A percentile compares a stretch with the other conserved stretches of the same genome.
These are phyloP conservation scores for Lepisosteus oculatus DNA, from an alignment of 2,113 vertebrate genomes.

Conservation along the genomic window DNA sequence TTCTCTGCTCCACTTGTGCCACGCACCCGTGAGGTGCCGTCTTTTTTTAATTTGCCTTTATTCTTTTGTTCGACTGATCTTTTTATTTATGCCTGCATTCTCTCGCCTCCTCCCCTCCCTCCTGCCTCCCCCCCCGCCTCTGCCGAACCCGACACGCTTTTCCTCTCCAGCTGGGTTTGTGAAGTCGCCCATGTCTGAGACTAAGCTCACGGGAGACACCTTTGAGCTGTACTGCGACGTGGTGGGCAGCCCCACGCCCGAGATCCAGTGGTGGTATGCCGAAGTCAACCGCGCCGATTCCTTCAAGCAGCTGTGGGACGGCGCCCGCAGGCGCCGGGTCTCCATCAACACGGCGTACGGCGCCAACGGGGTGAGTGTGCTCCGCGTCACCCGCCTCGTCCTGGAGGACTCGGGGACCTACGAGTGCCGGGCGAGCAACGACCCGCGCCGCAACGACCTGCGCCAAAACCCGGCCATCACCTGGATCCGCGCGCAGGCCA, in stretches of 20 bases:
- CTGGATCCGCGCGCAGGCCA: slow-evolving; percentile 99
- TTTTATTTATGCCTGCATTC: slow-evolving; percentile 38
- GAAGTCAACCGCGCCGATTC: slow-evolving; percentile 96
- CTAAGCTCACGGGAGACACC: slow-evolving; percentile 98
- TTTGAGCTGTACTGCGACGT: slow-evolving; percentile 99
- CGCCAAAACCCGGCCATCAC: slow-evolving; percentile 96
- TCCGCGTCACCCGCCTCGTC: slow-evolving; percentile 88
- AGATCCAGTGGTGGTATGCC: slow-evolving; percentile 99
- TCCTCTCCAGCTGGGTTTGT: slow-evolving; percentile 97
- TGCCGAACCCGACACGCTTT: slow-evolving; percentile 44
- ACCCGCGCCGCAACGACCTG: slow-evolving; percentile 93
- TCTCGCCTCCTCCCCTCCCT: slow-evolving; percentile 25
- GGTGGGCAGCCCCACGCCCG: slow-evolving; percentile 92
- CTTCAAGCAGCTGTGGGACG: slow-evolving; percentile 98
- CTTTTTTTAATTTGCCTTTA: slow-evolving; percentile 49
- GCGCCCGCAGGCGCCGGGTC: slow-evolving; percentile 90
- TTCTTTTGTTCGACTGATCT: slow-evolving; percentile 37
- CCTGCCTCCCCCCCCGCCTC: slow-evolving; percentile 41
- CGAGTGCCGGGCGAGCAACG: slow-evolving; percentile 98
- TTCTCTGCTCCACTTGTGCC: slow-evolving; percentile 19
- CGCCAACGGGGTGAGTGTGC: slow-evolving; percentile 92
- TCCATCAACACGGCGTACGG: slow-evolving; percentile 95
- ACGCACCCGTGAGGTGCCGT: slow-evolving; percentile 42
- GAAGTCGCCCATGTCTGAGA: slow-evolving; percentile 99
- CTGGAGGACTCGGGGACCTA: slow-evolving; percentile 98